A percentile compares a stretch with the other conserved stretches of the same genome.
Conservation (phyloP, 37 sponge, comb jelly and placozoan species). For the Crambe crambe region DNA sequence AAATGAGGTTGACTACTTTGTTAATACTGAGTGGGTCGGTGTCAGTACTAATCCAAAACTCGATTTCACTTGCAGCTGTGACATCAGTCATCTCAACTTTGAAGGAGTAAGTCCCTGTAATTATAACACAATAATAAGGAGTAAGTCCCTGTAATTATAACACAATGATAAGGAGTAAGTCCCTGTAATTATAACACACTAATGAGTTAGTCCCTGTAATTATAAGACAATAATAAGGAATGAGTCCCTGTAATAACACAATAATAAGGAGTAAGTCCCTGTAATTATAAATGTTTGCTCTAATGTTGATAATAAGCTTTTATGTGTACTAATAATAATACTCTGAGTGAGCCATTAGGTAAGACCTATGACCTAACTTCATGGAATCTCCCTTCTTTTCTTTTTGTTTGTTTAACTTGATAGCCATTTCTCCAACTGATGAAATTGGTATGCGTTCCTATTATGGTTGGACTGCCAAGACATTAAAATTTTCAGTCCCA, state of each 20-base stretch:
- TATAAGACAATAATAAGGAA: constrained; percentile 1
- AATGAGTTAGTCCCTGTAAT: constrained; percentile 18
- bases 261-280: constrained; percentile 24
- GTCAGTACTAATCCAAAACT: constrained; percentile 54
- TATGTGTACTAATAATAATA: no score
- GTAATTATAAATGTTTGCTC: not conserved
- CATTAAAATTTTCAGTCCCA: no score
- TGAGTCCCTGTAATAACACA: constrained; percentile 24
- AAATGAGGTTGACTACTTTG: not conserved
- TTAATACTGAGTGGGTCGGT: constrained; percentile 9
- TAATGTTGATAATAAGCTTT: no score
- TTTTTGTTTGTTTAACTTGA: no score
- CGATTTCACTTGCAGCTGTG: constrained; percentile 17
- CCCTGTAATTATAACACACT: constrained; percentile 23
- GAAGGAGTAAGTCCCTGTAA: constrained; percentile 23
- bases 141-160: constrained; percentile 19
- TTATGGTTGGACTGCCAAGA: not conserved
- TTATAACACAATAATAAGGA: constrained; percentile 2
- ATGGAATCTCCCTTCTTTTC: no score
- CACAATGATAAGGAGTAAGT: constrained; percentile 5
- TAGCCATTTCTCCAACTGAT: no score
- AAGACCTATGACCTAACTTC: no score
- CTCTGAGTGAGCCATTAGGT: no score
- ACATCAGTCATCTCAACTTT: constrained; percentile 11
- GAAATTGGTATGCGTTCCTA: no score